Conservation (phyloP, 2,888 invertebrate genomes). For the Amorpha juglandis region DNA sequence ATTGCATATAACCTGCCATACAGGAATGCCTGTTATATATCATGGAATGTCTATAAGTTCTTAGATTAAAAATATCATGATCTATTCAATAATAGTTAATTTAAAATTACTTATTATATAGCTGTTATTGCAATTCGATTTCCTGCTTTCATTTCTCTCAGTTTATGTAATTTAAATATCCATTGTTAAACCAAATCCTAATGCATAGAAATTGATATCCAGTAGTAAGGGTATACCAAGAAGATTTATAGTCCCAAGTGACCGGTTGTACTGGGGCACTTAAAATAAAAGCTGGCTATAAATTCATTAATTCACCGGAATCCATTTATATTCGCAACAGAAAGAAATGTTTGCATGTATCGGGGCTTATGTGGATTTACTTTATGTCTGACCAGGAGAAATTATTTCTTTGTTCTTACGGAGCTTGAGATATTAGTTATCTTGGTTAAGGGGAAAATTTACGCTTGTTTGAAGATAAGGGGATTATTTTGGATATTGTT, state of each 20-base stretch:
- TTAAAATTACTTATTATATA: too few relatives aligned
- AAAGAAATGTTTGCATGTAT: slow-evolving; percentile 26
- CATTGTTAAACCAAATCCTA: background rate
- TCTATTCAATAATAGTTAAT: too few relatives aligned
- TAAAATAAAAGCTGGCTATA: slow-evolving; percentile 59
- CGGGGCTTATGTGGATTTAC: slow-evolving; percentile 20
- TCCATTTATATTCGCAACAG: slow-evolving; percentile 52
- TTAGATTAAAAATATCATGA: too few relatives aligned
- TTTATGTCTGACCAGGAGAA: slow-evolving; percentile 15
- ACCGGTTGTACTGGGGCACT: slow-evolving; percentile 46
- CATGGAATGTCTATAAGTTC: too few relatives aligned
- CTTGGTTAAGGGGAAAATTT: background rate
- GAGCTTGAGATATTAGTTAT: background rate
- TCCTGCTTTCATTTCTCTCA: background rate
- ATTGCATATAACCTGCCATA: too few relatives aligned
- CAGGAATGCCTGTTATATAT: too few relatives aligned
- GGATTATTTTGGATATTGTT: background rate
- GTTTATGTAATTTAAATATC: background rate
- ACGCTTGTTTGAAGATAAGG: background rate
- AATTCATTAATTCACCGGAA: slow-evolving; percentile 60
- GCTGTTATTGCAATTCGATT: background rate
- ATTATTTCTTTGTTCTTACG: slow-evolving; percentile 14
- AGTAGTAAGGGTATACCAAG: slow-evolving; percentile 33
- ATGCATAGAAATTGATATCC: slow-evolving; percentile 27
- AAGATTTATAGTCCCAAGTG: slow-evolving; percentile 51